These are phyloP conservation scores for Menidia beryllina DNA, from an alignment of 2,113 vertebrate species.

Conservation along the genomic window DNA sequence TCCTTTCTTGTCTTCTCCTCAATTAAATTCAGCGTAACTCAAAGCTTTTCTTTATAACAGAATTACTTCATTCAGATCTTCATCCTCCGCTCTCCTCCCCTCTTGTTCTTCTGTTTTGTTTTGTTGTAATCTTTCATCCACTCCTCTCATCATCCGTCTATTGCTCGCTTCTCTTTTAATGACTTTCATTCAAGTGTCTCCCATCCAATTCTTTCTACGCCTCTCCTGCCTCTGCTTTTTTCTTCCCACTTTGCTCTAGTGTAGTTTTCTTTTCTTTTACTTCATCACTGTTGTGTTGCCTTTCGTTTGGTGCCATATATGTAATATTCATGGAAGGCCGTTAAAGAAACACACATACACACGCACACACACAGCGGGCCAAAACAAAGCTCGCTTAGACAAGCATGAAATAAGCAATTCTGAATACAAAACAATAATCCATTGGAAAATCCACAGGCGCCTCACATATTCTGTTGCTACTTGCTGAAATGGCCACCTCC, in stretches of 20 bases:
- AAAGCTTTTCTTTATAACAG: conserved; percentile 36
- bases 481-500: conserved; percentile 11
- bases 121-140: conserved; percentile 56
- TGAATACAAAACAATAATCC: conserved; percentile 50
- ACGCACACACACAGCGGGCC: conserved; percentile 8
- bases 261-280: conserved; percentile 32
- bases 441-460: conserved; percentile 21
- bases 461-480: conserved; percentile 13
- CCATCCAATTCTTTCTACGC: conserved; percentile 39
- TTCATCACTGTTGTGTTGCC: conserved; percentile 36
- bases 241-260: conserved; percentile 14
- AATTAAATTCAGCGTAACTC: conserved; percentile 42
- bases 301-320: conserved; percentile 57
- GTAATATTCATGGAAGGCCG: conserved; percentile 66
- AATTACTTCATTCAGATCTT: conserved; percentile 52
- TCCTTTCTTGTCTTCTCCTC: conserved; percentile 11
- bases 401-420: conserved; percentile 60
- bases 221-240: conserved; percentile 7
- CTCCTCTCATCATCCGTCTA: conserved; percentile 49
- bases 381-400: conserved; percentile 48
- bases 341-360: conserved; percentile 59
- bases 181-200: conserved; percentile 47
- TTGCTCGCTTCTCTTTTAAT: conserved; percentile 52
- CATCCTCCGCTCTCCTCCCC: conserved; percentile 6
- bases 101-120: conserved; percentile 41